phyloP scores from a whole-genome alignment of 2,797 vertebrate species.

The Epinephelus coioides region DNA sequence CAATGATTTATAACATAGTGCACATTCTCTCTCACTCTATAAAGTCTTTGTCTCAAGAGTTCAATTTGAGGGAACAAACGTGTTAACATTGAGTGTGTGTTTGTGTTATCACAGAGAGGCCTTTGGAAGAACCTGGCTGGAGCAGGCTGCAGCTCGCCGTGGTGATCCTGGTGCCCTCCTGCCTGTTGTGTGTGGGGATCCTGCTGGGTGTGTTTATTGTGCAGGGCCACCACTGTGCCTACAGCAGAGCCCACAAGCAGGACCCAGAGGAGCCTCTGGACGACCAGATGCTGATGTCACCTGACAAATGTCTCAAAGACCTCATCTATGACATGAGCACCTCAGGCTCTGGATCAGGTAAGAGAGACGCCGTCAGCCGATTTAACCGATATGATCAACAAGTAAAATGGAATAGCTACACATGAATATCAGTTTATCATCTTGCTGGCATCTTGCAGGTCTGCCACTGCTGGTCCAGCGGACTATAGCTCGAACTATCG shows the following conservation, averaged over 20 bases:
- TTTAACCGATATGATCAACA: not conserved
- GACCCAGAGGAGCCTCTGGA: conserved; percentile 91
- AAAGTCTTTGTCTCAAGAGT: not conserved
- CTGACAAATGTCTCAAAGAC: conserved; percentile 93
- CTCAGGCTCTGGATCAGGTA: conserved; percentile 98
- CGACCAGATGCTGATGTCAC: conserved; percentile 87
- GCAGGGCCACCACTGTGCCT: conserved; percentile 83
- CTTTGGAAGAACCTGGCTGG: conserved; percentile 73
- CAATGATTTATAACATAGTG: not conserved
- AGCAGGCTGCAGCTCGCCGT: conserved; percentile 85
- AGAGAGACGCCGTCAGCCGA: conserved; percentile 29
- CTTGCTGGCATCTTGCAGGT: conserved; percentile 79
- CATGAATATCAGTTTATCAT: not conserved
- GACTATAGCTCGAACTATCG: conserved; percentile 96
- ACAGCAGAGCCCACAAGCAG: conserved; percentile 81
- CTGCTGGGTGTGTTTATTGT: conserved; percentile 82
- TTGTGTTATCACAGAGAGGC: conserved; percentile 65
- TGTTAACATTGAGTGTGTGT: conserved; percentile 3
- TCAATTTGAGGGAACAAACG: not conserved
- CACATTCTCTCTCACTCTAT: not conserved
- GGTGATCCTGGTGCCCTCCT: conserved; percentile 87
- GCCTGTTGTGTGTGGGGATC: conserved; percentile 86
- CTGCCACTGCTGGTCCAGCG: conserved; percentile 95
- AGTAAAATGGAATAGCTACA: not conserved
- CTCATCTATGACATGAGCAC: conserved; percentile 95